Percentiles rank a stretch among this genome's conserved stretches.
phyloP scores from a whole-genome alignment of 2,888 invertebrate genomes.

The Cephalotes varians region DNA sequence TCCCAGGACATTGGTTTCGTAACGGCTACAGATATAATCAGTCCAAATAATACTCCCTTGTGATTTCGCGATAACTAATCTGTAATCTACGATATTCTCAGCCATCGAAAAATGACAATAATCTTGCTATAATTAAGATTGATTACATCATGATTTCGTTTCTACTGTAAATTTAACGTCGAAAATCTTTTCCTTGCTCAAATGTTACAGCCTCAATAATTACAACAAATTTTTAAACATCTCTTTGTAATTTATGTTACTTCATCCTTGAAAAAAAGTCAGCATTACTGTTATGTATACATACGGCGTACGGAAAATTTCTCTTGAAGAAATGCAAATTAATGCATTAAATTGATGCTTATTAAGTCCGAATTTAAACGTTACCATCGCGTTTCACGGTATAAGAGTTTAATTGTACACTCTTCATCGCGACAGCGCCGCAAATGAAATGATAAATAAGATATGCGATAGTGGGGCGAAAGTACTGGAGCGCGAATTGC shows the following conservation, averaged over 20 bases:
- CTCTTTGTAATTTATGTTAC: not conserved
- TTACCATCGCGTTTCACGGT: not conserved
- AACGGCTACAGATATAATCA: slow-evolving; percentile 9
- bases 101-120: not conserved
- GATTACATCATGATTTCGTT: not conserved
- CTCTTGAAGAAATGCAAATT: not conserved
- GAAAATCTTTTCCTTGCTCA: not conserved
- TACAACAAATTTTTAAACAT: not conserved
- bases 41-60: not conserved
- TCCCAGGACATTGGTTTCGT: slow-evolving; percentile 7
- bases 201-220: not conserved
- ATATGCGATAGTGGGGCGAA: slow-evolving; percentile 46
- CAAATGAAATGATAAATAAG: slow-evolving; percentile 34
- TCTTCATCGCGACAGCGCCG: not conserved
- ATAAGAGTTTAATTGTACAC: slow-evolving; percentile 21
- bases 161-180: not conserved
- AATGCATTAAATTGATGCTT: not conserved
- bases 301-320: not conserved
- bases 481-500: slow-evolving; percentile 55
- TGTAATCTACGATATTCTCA: not conserved
- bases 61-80: slow-evolving; percentile 7
- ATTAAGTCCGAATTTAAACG: slow-evolving; percentile 9
- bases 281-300: not conserved
- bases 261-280: not conserved
- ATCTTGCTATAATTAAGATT: not conserved